Base-by-base conservation (phyloP, 2,113 vertebrate species). In the Ornithorhynchus anatinus region DNA sequence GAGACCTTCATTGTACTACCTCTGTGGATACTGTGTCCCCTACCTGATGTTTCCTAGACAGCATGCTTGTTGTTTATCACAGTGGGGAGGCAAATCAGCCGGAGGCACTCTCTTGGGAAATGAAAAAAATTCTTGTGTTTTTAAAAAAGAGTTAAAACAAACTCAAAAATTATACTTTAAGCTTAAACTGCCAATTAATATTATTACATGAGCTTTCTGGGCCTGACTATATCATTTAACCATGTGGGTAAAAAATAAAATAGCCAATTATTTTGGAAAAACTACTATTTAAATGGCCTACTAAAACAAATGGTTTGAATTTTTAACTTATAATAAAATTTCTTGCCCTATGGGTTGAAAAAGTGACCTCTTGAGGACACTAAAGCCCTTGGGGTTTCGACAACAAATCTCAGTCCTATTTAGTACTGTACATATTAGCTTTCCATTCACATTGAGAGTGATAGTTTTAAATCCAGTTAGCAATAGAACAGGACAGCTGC, bases 391-490 rank as follows among this genome's bases (percentile, higher is more conserved):
- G 66, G 17, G 5, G 59, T 78, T 72, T n/a, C 51, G 32, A 47
- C 15, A n/a, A 59, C 5, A 33, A 60, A 70, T 56, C 57, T 75
- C 60, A 52, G 33, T 45, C 71, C 59, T 20, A 47, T 3, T 80
- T 72, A 40, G 44, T 45, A 37, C 25, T 16, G 27, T 68, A 32
- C 31, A 10, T 58, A 45, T 47, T 59, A 48, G 32, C 71, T 15
- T 62, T 47, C 42, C 50, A 50, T 17, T 59, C 45, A 67, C 74
- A 69, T n/a, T 82, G 47, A 77, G 20, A 32, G 5, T 40, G 69
- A 56, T 11, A 39, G 35, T 66, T 54, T 71, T 75, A 8, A 75
- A 58, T 23, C 1, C 23, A 65, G 25, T 79, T 77, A 42, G 56
- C 31, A 29, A 59, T 31, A 43, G 25, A 71, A 45, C 45, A 75